A percentile compares a stretch with the other conserved stretches of the same genome.
These are phyloP conservation scores for Gobio gobio DNA, from an alignment of 2,113 vertebrate species.

Conservation along the genomic window DNA sequence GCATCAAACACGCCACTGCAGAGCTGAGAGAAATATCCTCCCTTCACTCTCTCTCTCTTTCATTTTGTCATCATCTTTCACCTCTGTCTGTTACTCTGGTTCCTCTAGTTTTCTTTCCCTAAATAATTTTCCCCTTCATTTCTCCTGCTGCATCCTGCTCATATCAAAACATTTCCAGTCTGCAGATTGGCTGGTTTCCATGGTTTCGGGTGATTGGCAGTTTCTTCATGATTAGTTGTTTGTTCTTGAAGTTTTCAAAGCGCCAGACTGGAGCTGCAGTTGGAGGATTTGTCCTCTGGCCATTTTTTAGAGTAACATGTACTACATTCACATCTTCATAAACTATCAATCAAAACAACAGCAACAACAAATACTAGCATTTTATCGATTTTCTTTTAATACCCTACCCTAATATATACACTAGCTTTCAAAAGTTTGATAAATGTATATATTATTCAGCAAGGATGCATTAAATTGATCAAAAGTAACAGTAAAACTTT, in stretches of 20 bases:
- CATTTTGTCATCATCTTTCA: neutral
- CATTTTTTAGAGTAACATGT: neutral
- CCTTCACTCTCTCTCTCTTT: conserved; percentile 1
- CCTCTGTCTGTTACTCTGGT: neutral
- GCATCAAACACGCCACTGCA: neutral
- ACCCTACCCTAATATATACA: neutral
- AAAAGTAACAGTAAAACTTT: neutral
- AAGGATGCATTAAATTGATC: neutral
- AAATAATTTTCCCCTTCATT: neutral
- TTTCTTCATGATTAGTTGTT: conserved; percentile 1
- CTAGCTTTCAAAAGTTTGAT: neutral
- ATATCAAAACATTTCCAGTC: neutral
- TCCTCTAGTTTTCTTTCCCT: conserved; percentile 39
- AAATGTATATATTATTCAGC: neutral
- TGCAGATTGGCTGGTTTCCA: conserved; percentile 13
- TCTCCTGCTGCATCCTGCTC: neutral
- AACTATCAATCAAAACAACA: neutral
- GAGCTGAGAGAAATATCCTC: neutral
- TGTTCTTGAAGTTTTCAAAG: conserved; percentile 16
- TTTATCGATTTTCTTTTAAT: neutral
- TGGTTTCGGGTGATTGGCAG: conserved; percentile 27
- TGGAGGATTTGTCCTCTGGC: conserved; percentile 2
- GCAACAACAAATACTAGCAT: neutral
- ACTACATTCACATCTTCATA: neutral
- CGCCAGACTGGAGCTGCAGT: neutral